Conservation (phyloP, 2,888 invertebrate genomes). For the Sesia apiformis region DNA sequence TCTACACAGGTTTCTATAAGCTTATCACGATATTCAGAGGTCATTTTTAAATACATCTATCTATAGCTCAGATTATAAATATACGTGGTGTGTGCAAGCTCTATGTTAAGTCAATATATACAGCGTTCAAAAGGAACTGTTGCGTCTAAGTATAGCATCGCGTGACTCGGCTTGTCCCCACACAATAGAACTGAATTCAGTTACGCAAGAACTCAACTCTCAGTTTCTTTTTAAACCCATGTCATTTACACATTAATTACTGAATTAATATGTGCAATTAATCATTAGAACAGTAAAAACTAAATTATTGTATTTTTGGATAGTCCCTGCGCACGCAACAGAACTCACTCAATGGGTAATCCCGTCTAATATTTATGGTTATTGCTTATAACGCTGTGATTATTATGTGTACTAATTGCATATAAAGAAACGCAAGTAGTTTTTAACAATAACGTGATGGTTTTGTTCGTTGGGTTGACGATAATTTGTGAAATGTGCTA, state of each 20-base stretch:
- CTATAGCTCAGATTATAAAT: background rate
- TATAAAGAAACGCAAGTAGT: slow-evolving; percentile 7
- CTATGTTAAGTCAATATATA: background rate
- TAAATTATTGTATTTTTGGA: slow-evolving; percentile 30
- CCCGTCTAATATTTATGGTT: slow-evolving; percentile 17
- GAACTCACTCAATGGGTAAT: slow-evolving; percentile 12
- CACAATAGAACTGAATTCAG: slow-evolving; percentile 24
- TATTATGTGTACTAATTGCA: slow-evolving; percentile 26
- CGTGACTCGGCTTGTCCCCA: slow-evolving; percentile 29
- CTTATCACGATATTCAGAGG: no score
- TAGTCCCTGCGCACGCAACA: slow-evolving; percentile 27
- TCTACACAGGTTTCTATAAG: no score
- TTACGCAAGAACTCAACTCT: slow-evolving; percentile 8
- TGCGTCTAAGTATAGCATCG: slow-evolving; percentile 19
- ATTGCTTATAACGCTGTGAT: slow-evolving; percentile 20
- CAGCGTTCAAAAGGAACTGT: slow-evolving; percentile 7
- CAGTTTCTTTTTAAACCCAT: slow-evolving; percentile 31
- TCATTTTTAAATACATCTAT: no score
- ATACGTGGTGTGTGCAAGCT: background rate
- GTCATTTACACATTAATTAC: slow-evolving; percentile 31
- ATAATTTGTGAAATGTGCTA: no score
- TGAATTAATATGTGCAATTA: background rate
- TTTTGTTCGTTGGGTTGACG: no score
- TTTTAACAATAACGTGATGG: background rate
- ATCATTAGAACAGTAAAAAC: slow-evolving; percentile 13